Percentiles rank a stretch among this genome's conserved stretches.
These are phyloP conservation scores for Takifugu ocellatus DNA, from an alignment of 2,797 vertebrate genomes.

Conservation along the genomic window DNA sequence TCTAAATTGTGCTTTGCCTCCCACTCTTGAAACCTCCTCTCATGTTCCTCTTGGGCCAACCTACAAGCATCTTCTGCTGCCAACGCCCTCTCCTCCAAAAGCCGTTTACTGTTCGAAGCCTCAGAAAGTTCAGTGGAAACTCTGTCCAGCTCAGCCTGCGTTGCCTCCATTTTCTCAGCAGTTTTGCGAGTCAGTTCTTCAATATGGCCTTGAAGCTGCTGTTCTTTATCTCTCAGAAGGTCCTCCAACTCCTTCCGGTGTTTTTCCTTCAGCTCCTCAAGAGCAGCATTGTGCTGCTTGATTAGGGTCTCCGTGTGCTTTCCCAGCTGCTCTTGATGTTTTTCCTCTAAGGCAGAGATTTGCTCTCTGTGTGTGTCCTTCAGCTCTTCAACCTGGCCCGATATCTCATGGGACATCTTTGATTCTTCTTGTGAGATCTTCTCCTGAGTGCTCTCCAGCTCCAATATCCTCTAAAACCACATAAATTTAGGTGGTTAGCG, in stretches of 20 bases:
- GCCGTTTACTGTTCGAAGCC: slow-evolving; percentile 71
- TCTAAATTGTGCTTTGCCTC: slow-evolving; percentile 73
- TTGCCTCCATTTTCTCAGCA: slow-evolving; percentile 86
- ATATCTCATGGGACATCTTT: slow-evolving; percentile 70
- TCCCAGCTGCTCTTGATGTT: slow-evolving; percentile 80
- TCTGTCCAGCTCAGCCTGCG: slow-evolving; percentile 86
- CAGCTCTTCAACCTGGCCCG: slow-evolving; percentile 76
- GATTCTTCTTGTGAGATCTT: slow-evolving; percentile 75
- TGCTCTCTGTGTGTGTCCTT: slow-evolving; percentile 79
- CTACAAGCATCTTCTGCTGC: slow-evolving; percentile 57
- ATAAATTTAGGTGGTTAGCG: slow-evolving; percentile 26
- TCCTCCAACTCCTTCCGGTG: slow-evolving; percentile 73
- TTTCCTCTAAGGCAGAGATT: slow-evolving; percentile 75
- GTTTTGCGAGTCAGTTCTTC: slow-evolving; percentile 92
- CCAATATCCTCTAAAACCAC: slow-evolving; percentile 86
- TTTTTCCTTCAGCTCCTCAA: slow-evolving; percentile 78
- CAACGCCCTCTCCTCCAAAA: slow-evolving; percentile 79
- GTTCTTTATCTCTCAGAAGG: slow-evolving; percentile 84
- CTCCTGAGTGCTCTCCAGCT: slow-evolving; percentile 86
- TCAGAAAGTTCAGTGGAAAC: slow-evolving; percentile 84
- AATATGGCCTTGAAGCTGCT: slow-evolving; percentile 81
- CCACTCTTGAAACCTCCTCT: slow-evolving; percentile 78
- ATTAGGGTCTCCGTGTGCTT: slow-evolving; percentile 71
- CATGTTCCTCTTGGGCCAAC: slow-evolving; percentile 68
- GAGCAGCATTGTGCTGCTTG: slow-evolving; percentile 70